Evolutionary conservation across 2,113 vertebrate species (phyloP).

Genomic region (Syngnathus typhle): DNA sequence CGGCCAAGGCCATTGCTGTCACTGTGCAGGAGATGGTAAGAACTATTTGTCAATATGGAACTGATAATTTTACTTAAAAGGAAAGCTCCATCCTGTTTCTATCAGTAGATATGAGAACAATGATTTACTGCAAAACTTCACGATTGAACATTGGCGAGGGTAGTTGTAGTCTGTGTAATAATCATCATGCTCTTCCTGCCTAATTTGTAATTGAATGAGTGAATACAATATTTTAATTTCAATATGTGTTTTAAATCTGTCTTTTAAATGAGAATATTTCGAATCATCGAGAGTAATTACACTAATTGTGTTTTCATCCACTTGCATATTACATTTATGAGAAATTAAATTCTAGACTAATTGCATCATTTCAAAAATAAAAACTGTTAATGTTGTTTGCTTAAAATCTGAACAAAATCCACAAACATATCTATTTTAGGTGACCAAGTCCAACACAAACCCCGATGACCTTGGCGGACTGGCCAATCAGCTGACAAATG

Average conservation of each 20-base stretch:
- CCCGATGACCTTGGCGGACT: slow-evolving; percentile 89
- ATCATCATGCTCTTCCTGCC: not conserved
- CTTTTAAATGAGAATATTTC: too few species aligned
- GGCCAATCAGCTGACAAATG: slow-evolving; percentile 90
- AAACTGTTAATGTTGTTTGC: not conserved
- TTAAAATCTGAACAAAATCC: not conserved
- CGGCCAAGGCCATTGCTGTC: slow-evolving; percentile 94
- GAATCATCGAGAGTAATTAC: too few species aligned
- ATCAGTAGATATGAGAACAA: not conserved
- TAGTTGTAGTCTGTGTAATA: not conserved
- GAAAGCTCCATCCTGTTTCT: not conserved
- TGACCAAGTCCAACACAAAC: slow-evolving; percentile 92
- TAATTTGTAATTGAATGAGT: not conserved
- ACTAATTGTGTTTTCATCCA: too few species aligned
- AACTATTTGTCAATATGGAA: not conserved
- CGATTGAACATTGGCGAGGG: not conserved
- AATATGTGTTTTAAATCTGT: too few species aligned
- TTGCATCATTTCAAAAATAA: not conserved
- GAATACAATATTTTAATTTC: too few species aligned
- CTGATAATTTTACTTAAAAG: not conserved
- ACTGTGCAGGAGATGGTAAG: slow-evolving; percentile 96
- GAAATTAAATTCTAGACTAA: not conserved
- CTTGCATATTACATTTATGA: too few species aligned
- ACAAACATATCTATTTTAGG: slow-evolving; percentile 59
- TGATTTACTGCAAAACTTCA: not conserved